A percentile compares a stretch with the other conserved stretches of the same genome.
Conservation (phyloP, 1,140 invertebrate species). For the Potamilus streckersoni region DNA sequence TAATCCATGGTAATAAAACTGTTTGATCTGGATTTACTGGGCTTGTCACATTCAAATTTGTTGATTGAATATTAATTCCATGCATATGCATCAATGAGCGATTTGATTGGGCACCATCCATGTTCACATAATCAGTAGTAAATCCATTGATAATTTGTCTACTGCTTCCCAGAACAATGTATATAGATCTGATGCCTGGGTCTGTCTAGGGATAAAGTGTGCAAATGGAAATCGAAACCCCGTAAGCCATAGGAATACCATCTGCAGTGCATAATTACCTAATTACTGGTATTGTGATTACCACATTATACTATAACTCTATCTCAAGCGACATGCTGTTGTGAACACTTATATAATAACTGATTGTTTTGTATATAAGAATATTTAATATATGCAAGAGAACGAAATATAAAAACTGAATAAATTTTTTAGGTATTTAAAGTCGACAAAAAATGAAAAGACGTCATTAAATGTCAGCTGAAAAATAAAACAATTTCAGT, state of each 20-base stretch:
- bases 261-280: constrained; percentile 26
- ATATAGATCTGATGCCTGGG: constrained; percentile 29
- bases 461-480: too few relatives aligned
- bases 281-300: background rate
- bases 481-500: too few relatives aligned
- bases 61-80: background rate
- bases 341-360: too few relatives aligned
- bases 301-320: too few relatives aligned
- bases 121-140: constrained; percentile 12
- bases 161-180: constrained; percentile 30
- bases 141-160: constrained; percentile 24
- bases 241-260: constrained; percentile 29
- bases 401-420: too few relatives aligned
- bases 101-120: constrained; percentile 32
- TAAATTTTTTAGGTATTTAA: too few relatives aligned
- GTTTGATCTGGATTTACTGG: background rate
- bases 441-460: too few relatives aligned
- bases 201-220: constrained; percentile 28
- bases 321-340: too few relatives aligned
- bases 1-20: constrained; percentile 34
- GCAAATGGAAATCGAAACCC: constrained; percentile 35
- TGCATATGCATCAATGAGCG: constrained; percentile 24
- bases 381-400: too few relatives aligned
- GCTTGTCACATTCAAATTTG: constrained; percentile 16
- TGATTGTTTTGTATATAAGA: too few relatives aligned